phyloP scores from a whole-genome alignment of 2,888 invertebrate species.

The Atethmia centrago region DNA sequence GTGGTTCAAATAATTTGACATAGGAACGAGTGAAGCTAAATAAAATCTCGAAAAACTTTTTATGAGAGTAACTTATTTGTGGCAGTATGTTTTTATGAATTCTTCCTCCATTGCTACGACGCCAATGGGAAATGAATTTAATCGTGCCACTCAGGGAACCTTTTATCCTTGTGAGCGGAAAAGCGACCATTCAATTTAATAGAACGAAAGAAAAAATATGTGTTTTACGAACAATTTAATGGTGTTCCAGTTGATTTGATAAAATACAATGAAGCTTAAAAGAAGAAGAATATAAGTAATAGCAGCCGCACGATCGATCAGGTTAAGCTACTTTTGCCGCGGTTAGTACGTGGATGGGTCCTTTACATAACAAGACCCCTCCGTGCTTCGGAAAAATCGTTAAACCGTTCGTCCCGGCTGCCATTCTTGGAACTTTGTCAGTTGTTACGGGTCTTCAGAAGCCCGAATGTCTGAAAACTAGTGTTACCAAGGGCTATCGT shows the following conservation, averaged over 20 bases:
- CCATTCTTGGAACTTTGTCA: too few relatives aligned
- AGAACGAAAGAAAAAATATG: background rate
- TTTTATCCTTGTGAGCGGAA: slow-evolving; percentile 21
- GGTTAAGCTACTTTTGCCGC: too few relatives aligned
- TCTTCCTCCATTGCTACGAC: background rate
- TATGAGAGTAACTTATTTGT: background rate
- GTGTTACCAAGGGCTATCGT: too few relatives aligned
- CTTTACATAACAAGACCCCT: too few relatives aligned
- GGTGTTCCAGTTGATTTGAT: background rate
- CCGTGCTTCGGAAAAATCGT: too few relatives aligned
- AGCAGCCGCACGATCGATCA: too few relatives aligned
- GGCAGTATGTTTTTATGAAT: slow-evolving; percentile 10
- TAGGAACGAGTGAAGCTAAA: background rate
- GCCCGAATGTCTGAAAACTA: too few relatives aligned
- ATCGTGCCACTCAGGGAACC: slow-evolving; percentile 12
- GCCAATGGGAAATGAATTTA: slow-evolving; percentile 6
- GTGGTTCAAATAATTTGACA: background rate
- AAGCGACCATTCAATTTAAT: background rate
- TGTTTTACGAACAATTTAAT: background rate
- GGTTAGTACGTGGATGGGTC: too few relatives aligned
- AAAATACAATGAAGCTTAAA: background rate
- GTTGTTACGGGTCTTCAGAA: too few relatives aligned
- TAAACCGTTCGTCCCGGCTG: too few relatives aligned
- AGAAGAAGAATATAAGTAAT: too few relatives aligned
- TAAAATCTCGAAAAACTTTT: background rate